Conservation (phyloP, 2,888 invertebrate species). For the Gymnocheta viridis region DNA sequence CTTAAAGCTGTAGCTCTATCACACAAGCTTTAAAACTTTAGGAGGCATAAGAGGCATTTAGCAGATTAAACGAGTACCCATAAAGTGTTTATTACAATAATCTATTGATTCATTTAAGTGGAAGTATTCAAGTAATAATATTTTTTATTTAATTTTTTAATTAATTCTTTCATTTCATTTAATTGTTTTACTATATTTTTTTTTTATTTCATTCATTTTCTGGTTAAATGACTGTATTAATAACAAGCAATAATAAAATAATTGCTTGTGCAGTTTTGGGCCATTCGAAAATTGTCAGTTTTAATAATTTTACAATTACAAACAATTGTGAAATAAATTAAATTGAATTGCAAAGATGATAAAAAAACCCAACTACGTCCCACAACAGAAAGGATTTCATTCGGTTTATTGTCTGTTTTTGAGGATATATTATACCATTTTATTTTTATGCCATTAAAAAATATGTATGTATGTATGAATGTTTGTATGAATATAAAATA, state of each 20-base stretch:
- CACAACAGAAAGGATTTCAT: conserved; percentile 54
- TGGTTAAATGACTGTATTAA: conserved; percentile 69
- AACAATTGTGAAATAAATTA: conserved; percentile 70
- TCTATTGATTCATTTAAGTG: conserved; percentile 11
- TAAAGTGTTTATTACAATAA: conserved; percentile 13
- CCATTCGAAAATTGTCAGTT: conserved; percentile 65
- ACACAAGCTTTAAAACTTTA: too few relatives aligned
- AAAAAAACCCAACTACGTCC: conserved; percentile 51
- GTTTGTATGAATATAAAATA: conserved; percentile 11
- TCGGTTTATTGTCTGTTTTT: conserved; percentile 64
- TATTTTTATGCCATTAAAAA: conserved; percentile 62
- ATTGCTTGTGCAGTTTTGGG: conserved; percentile 65
- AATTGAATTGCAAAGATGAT: conserved; percentile 65
- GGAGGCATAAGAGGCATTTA: too few relatives aligned
- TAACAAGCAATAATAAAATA: conserved; percentile 67
- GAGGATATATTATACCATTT: conserved; percentile 61
- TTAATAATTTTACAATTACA: conserved; percentile 68
- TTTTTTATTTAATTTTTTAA: conserved; percentile 10
- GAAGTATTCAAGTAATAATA: neutral
- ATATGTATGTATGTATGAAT: too few relatives aligned
- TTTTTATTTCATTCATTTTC: conserved; percentile 46
- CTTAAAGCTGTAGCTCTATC: too few relatives aligned
- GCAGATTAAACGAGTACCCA: too few relatives aligned
- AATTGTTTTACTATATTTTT: conserved; percentile 12
- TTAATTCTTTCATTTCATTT: conserved; percentile 36